These are phyloP conservation scores for Apoderus coryli DNA, from an alignment of 2,888 invertebrate genomes.

Conservation along the genomic window DNA sequence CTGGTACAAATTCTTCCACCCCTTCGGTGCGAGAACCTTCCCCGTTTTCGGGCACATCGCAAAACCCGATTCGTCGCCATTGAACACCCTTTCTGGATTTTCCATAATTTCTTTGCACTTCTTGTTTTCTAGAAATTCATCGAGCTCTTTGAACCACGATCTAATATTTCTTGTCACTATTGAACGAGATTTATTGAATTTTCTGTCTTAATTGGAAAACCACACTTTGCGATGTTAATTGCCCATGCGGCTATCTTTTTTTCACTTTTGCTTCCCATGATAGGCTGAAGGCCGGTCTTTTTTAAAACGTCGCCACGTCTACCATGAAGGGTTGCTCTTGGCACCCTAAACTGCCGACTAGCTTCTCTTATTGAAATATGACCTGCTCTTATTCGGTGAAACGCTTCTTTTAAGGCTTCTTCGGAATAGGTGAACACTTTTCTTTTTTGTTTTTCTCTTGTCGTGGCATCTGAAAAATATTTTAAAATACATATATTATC, in stretches of 20 bases:
- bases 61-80: constrained; percentile 12
- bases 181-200: constrained; percentile 15
- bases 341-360: constrained; percentile 9
- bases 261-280: constrained; percentile 16
- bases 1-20: constrained; percentile 9
- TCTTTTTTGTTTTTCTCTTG: constrained; percentile 2
- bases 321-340: constrained; percentile 12
- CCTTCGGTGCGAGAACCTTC: constrained; percentile 13
- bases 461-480: constrained; percentile 2
- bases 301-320: constrained; percentile 15
- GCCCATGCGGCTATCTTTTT: constrained; percentile 20
- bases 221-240: constrained; percentile 21
- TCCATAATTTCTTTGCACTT: constrained; percentile 8
- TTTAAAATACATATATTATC: constrained; percentile 1
- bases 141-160: constrained; percentile 11
- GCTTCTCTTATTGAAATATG: constrained; percentile 7
- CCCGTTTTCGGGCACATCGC: constrained; percentile 12
- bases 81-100: constrained; percentile 12
- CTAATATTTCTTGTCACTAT: constrained; percentile 10
- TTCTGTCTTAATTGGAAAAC: constrained; percentile 23
- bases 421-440: constrained; percentile 2
- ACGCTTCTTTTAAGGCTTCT: constrained; percentile 1
- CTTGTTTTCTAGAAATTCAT: constrained; percentile 7
- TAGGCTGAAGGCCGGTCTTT: constrained; percentile 18
- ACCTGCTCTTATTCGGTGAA: constrained; percentile 2